Percentiles rank a stretch among this genome's conserved stretches.
These are phyloP conservation scores for Campoplex nolae DNA, from an alignment of 2,888 invertebrate species.

Conservation along the genomic window DNA sequence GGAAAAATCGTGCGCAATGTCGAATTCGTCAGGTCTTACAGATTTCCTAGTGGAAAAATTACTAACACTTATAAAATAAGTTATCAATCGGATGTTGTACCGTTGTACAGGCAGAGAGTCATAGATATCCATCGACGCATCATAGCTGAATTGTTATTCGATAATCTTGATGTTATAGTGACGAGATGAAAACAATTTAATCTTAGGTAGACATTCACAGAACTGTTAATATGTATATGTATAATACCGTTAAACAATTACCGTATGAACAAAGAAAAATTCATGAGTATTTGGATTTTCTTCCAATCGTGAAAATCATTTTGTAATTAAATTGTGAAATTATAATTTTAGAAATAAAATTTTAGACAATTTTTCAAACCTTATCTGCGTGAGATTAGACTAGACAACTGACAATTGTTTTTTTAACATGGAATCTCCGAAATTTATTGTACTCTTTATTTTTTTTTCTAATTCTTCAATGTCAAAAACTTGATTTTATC, in stretches of 20 bases:
- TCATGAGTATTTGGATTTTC: not conserved
- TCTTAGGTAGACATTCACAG: not conserved
- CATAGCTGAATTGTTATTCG: conserved; percentile 77
- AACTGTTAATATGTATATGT: not conserved
- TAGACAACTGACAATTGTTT: not conserved
- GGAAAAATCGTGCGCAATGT: conserved; percentile 80
- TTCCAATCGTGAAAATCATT: not conserved
- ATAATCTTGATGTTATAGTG: conserved; percentile 67
- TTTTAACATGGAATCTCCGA: not conserved
- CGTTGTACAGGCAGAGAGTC: conserved; percentile 80
- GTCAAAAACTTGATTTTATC: not conserved
- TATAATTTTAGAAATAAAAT: not conserved
- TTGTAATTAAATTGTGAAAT: not conserved
- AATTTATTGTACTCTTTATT: not conserved
- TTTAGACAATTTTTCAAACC: not conserved
- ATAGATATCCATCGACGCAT: conserved; percentile 81
- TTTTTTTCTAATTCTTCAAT: not conserved
- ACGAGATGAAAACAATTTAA: conserved; percentile 29
- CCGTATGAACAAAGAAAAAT: not conserved
- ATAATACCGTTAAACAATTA: not conserved
- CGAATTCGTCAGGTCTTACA: conserved; percentile 77
- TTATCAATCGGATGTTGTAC: conserved; percentile 81
- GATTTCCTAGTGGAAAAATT: conserved; percentile 74
- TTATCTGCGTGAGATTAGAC: not conserved
- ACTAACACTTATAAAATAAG: conserved; percentile 82